A percentile compares a stretch with the other conserved stretches of the same genome.
Evolutionary conservation across 2,113 vertebrate species (phyloP).

Genomic region (Motacilla tschutschensis): DNA sequence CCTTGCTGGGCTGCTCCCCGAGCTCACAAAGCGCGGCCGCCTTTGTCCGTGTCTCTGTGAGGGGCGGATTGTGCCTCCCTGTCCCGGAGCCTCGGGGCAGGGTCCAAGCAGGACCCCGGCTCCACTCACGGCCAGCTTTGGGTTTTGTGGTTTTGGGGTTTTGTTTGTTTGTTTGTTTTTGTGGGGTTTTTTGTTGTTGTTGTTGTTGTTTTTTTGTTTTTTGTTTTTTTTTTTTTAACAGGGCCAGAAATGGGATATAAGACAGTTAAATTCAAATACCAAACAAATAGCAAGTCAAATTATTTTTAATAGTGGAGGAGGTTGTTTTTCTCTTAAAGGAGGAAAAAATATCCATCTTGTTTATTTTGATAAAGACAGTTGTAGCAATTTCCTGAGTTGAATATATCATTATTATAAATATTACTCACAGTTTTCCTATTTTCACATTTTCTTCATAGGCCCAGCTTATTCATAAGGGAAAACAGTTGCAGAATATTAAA

Average conservation of each 20-base stretch:
- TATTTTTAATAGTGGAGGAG: conserved; percentile 29
- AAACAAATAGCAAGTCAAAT: conserved; percentile 45
- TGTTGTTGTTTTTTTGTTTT: neutral
- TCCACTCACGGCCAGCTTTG: neutral
- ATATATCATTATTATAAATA: conserved; percentile 62
- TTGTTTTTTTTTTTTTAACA: neutral
- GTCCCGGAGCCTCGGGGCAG: neutral
- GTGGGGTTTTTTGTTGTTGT: neutral
- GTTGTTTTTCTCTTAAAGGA: conserved; percentile 45
- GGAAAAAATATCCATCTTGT: conserved; percentile 40
- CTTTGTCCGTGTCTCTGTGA: accelerated
- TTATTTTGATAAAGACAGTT: conserved; percentile 67
- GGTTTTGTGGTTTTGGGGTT: too few relatives aligned
- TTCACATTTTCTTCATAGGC: conserved; percentile 50
- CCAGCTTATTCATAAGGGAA: conserved; percentile 62
- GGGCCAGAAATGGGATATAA: conserved; percentile 26
- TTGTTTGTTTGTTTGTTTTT: neutral
- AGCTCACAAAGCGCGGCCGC: neutral
- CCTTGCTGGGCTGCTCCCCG: neutral
- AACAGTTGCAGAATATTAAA: conserved; percentile 67
- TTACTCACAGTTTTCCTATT: conserved; percentile 57
- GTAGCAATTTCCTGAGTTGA: conserved; percentile 62
- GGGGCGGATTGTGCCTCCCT: neutral
- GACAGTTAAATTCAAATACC: conserved; percentile 43
- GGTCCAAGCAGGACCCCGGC: accelerated